Evolutionary conservation across 1,140 invertebrate genomes (phyloP).

Genomic region (Cephus cinctus): DNA sequence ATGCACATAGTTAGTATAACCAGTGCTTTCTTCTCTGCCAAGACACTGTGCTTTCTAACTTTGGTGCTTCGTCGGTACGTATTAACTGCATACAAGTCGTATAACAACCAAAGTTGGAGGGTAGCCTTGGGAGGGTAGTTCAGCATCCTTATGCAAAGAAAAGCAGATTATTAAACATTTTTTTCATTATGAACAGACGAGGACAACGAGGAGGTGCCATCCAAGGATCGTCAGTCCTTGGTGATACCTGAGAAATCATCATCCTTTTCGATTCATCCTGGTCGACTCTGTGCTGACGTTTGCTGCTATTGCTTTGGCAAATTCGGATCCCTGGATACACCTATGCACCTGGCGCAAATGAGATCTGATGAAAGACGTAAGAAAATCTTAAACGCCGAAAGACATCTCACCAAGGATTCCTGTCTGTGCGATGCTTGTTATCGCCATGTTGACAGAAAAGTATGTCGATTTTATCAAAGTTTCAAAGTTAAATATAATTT

Average conservation of each 20-base stretch:
- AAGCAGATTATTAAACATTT: background rate
- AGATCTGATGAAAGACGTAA: conserved; percentile 75
- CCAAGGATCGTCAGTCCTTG: conserved; percentile 62
- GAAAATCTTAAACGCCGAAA: conserved; percentile 73
- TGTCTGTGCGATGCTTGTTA: conserved; percentile 84
- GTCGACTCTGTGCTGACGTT: conserved; percentile 73
- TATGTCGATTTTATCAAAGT: conserved; percentile 64
- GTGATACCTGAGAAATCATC: conserved; percentile 84
- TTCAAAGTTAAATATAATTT: conserved; percentile 41
- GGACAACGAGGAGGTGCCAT: conserved; percentile 55
- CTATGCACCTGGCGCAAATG: conserved; percentile 81
- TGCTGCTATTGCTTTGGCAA: conserved; percentile 84
- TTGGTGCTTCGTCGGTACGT: no score
- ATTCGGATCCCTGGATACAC: conserved; percentile 80
- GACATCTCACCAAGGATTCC: conserved; percentile 75
- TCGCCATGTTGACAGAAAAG: conserved; percentile 77
- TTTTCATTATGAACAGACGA: conserved; percentile 42
- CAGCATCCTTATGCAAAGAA: background rate
- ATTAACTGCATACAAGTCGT: no score
- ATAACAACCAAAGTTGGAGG: no score
- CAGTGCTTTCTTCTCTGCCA: no score
- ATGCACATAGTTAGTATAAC: no score
- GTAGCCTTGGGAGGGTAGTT: no score
- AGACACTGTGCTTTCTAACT: no score
- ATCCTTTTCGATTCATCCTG: conserved; percentile 81